These are phyloP conservation scores for Lepidochrysops patricia DNA, from an alignment of 2,888 invertebrate genomes.

Conservation along the genomic window DNA sequence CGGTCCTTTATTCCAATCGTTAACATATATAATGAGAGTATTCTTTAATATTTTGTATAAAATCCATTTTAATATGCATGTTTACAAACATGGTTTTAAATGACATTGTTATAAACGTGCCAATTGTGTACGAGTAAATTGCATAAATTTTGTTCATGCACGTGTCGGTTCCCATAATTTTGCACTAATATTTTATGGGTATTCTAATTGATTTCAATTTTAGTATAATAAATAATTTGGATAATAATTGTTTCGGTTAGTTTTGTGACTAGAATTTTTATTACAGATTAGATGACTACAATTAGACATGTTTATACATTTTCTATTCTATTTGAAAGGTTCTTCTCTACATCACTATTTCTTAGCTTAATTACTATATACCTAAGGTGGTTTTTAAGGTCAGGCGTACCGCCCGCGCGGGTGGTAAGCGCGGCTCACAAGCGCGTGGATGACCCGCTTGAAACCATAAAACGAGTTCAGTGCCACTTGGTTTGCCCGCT, in stretches of 20 bases:
- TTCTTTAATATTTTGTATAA: constrained; percentile 13
- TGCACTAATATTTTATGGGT: constrained; percentile 2
- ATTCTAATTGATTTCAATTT: constrained; percentile 5
- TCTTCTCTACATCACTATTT: no score
- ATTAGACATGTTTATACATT: no score
- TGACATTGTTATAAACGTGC: constrained; percentile 8
- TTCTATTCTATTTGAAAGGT: no score
- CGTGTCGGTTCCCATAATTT: constrained; percentile 12
- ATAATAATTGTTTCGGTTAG: not conserved
- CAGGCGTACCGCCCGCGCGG: no score
- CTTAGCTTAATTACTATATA: no score
- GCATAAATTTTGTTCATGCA: constrained; percentile 9
- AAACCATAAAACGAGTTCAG: no score
- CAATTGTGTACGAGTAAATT: constrained; percentile 1
- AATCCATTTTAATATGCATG: constrained; percentile 9
- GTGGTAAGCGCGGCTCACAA: no score
- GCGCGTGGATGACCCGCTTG: no score
- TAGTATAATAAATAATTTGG: not conserved
- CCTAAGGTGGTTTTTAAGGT: no score
- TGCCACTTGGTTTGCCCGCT: no score
- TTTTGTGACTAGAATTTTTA: not conserved
- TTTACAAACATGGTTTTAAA: constrained; percentile 12
- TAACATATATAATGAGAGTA: not conserved
- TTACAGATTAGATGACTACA: no score
- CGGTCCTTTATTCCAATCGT: constrained; percentile 5